Percentiles rank a stretch among this genome's conserved stretches.
Evolutionary conservation across 2,113 vertebrate genomes (phyloP).

Genomic region (Acrocephalus arundinaceus): DNA sequence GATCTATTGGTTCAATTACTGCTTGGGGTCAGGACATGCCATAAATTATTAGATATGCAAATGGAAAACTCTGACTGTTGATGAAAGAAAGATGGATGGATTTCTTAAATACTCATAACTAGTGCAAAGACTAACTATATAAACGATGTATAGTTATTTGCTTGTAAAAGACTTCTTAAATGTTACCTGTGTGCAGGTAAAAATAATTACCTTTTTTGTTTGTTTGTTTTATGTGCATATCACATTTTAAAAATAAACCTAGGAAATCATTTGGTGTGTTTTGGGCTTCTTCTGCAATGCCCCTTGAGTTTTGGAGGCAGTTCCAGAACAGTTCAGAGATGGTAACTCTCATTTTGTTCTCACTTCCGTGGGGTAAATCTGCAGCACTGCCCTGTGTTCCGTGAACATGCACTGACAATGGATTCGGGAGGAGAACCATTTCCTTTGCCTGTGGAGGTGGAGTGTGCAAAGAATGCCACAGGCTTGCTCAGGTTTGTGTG

Average conservation of each 20-base stretch:
- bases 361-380: background rate
- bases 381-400: background rate
- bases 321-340: background rate
- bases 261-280: background rate
- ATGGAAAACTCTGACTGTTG: constrained; percentile 43
- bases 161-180: background rate
- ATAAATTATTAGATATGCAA: constrained; percentile 69
- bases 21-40: constrained; percentile 48
- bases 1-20: constrained; percentile 67
- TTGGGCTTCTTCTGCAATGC: background rate
- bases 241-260: background rate
- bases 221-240: background rate
- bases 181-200: background rate
- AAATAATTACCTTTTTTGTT: background rate
- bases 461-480: background rate
- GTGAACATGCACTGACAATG: background rate
- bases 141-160: background rate
- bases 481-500: background rate
- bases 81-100: constrained; percentile 59
- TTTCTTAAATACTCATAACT: constrained; percentile 56
- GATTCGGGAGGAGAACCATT: background rate
- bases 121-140: background rate
- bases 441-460: background rate
- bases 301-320: background rate
- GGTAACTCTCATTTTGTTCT: background rate